phyloP scores from a whole-genome alignment of 2,797 vertebrate genomes.

The Sus cebifrons region DNA sequence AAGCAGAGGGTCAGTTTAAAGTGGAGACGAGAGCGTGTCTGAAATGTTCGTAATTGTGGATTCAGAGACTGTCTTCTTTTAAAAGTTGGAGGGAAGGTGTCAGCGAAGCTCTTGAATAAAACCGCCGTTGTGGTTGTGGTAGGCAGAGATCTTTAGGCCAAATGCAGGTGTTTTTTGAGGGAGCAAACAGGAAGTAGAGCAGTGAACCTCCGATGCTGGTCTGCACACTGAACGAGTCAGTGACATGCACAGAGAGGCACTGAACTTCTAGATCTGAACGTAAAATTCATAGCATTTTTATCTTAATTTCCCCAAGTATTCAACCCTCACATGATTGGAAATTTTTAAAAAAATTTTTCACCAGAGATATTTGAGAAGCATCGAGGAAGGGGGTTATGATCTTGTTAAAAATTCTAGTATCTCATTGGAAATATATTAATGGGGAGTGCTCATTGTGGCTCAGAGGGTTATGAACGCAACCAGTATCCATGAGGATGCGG shows the following conservation, averaged over 20 bases:
- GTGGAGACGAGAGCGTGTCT: not conserved
- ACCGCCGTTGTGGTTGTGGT: not conserved
- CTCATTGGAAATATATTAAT: not conserved
- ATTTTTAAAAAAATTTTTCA: not conserved
- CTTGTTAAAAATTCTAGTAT: not conserved
- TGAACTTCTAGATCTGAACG: not conserved
- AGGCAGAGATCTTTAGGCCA: conserved; percentile 21
- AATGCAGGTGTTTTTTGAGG: not conserved
- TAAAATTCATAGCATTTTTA: not conserved
- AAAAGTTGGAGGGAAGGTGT: conserved; percentile 45
- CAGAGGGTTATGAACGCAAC: no score
- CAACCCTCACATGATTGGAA: conserved; percentile 11
- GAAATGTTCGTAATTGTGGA: not conserved
- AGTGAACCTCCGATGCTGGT: no score
- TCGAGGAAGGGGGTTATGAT: not conserved
- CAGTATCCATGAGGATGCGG: no score
- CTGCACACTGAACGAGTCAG: not conserved
- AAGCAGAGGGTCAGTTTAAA: conserved; percentile 43
- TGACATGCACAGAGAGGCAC: not conserved
- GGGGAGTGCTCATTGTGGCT: no score
- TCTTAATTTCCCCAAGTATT: conserved; percentile 52
- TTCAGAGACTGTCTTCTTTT: conserved; percentile 56
- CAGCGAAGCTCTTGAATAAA: not conserved
- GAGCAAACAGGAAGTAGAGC: not conserved
- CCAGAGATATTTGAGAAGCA: conserved; percentile 55